Base-by-base conservation (phyloP, 2,113 vertebrate genomes). In the Paratilapia polleni region DNA sequence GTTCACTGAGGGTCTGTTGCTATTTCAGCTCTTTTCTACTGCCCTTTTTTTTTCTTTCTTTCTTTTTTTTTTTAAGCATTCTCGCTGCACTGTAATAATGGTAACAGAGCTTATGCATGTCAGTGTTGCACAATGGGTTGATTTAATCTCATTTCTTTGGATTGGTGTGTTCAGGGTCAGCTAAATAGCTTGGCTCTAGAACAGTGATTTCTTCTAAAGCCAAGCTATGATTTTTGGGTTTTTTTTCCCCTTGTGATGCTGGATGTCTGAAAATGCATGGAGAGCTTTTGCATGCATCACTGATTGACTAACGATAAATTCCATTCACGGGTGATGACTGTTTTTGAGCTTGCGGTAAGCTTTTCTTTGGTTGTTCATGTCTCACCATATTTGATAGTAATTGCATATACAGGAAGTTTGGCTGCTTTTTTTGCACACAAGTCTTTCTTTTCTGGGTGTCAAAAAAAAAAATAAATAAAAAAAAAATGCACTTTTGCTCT, bases 331-430 rank as follows among this genome's bases (percentile, higher is more conserved):
- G 79, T 87, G 58, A 81, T 63, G 63, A 81, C 38, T 26, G 58
- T n/a, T 82, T 79, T 79, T 61, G 15, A 61, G 73, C 63, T 91
- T 38, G 62, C 82, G 80, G 43, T 61, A 58, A 66, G 81, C 86
- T 58, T 59, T 28, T 80, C 31, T 85, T 31, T 82, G 84, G 43
- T 85, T 82, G 49, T 77, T 63, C 77, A 24, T 34, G 10, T 80
- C 54, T 88, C 88, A 90, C 87, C 73, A 58, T 79, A 83, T 80
- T 87, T 75, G 9, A 87, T 90, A 87, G 92, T 90, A 85, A 92
- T 93, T 95, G 95, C 95, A 95, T 95, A 95, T 95, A 95, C 95
- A 96, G 95, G 95, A 94, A 91, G 88, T 93, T 93, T 93, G 88
- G 92, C 95, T 89, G 90, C 88, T 87, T 87, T 83, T 87, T 82